Evolutionary conservation across 2,888 invertebrate species (phyloP).

Genomic region (Rhabditoides inermis): DNA sequence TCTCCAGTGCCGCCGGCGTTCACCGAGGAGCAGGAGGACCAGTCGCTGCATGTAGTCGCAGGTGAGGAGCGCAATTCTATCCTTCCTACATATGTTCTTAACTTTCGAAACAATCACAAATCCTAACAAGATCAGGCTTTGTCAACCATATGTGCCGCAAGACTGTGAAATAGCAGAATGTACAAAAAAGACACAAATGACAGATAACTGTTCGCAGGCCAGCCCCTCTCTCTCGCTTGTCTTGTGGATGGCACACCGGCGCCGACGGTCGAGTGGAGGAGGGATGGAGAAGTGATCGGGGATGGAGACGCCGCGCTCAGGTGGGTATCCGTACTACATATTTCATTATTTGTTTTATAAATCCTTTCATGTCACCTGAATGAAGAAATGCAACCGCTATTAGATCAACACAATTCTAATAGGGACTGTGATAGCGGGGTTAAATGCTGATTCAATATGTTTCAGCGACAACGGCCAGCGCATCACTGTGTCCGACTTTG

Average conservation of each 20-base stretch:
- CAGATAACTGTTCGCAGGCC: no score
- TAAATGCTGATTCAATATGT: background rate
- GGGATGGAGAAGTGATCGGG: constrained; percentile 21
- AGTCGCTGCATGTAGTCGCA: constrained; percentile 26
- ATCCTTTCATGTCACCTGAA: constrained; percentile 3
- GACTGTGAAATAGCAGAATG: no score
- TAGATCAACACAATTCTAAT: no score
- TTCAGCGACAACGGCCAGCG: constrained; percentile 25
- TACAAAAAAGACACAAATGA: no score
- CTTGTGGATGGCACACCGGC: constrained; percentile 26
- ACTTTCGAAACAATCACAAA: no score
- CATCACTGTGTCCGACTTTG: constrained; percentile 20
- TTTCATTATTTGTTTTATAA: background rate
- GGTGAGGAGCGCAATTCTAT: no score
- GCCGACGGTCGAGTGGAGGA: constrained; percentile 34
- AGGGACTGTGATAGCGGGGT: no score
- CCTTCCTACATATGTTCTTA: no score
- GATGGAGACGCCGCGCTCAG: constrained; percentile 2
- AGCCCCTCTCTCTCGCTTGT: constrained; percentile 24
- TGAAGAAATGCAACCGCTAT: background rate
- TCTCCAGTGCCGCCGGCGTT: constrained; percentile 31
- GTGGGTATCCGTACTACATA: no score
- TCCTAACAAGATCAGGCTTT: no score
- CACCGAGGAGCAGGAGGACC: constrained; percentile 21
- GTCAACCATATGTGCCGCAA: no score